These are phyloP conservation scores for Macroglossus sobrinus DNA, from an alignment of 2,113 vertebrate species.

Conservation along the genomic window DNA sequence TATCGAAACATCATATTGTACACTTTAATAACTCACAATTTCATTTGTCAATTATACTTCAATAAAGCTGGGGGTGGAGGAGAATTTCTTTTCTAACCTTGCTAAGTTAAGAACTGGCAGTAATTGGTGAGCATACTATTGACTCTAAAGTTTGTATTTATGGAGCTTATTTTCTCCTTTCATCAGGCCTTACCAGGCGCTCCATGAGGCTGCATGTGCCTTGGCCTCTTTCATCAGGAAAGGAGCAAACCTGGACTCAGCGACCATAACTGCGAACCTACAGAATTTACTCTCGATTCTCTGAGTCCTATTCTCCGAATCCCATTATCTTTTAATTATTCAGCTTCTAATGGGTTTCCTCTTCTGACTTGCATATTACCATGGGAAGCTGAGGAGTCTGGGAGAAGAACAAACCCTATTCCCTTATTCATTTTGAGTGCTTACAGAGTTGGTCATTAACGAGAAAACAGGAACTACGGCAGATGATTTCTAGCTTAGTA, in stretches of 20 bases:
- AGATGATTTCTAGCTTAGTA: not conserved
- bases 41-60: not conserved
- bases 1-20: not conserved
- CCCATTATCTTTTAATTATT: slow-evolving; percentile 27
- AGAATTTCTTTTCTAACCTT: slow-evolving; percentile 3
- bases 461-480: not conserved
- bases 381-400: not conserved
- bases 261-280: not conserved
- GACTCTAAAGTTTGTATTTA: slow-evolving; percentile 37
- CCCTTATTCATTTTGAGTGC: not conserved
- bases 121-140: not conserved
- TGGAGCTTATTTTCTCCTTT: slow-evolving; percentile 63
- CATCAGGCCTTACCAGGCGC: not conserved
- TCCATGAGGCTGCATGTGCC: not conserved
- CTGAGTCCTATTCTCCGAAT: not conserved
- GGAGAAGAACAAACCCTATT: not conserved
- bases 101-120: not conserved
- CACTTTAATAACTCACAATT: not conserved
- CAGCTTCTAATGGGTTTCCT: slow-evolving; percentile 28
- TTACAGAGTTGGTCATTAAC: not conserved
- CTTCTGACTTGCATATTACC: slow-evolving; percentile 6
- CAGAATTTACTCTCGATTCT: not conserved
- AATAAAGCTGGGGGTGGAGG: not conserved
- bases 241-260: not conserved
- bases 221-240: not conserved